Conservation (phyloP, 92 coral and sea anemone species). For the Epizoanthus fatuus region DNA sequence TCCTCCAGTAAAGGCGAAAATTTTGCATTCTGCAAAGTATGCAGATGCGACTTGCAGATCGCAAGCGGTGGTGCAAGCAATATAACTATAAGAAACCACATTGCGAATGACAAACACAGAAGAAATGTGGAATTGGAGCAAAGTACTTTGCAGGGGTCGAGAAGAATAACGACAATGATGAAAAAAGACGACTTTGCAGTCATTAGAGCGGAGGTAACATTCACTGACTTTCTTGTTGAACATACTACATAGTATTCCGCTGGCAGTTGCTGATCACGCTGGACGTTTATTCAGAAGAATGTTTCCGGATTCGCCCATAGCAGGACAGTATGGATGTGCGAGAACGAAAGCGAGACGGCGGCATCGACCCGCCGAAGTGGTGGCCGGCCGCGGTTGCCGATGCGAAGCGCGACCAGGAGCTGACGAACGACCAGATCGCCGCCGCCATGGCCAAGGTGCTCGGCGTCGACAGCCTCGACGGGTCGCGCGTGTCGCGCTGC, state of each 20-base stretch:
- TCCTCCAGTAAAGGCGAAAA: background rate
- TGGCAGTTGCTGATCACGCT: constrained; percentile 50
- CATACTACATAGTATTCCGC: constrained; percentile 53
- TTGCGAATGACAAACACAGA: background rate
- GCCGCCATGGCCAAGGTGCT: no score
- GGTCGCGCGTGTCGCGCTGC: no score
- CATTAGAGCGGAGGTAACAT: constrained; percentile 54
- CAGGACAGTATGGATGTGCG: no score
- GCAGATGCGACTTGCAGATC: background rate
- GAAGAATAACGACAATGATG: background rate
- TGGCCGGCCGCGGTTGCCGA: no score
- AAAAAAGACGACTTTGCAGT: background rate
- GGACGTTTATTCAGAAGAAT: constrained; percentile 44
- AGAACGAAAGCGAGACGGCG: no score
- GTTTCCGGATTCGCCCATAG: background rate
- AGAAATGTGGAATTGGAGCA: background rate
- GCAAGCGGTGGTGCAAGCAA: background rate
- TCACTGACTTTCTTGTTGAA: constrained; percentile 52
- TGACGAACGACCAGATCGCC: no score
- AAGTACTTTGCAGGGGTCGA: background rate
- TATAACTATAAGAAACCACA: background rate
- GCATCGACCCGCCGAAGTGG: no score
- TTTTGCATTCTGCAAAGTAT: background rate
- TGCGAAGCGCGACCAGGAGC: no score
- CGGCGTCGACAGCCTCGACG: no score